phyloP scores from a whole-genome alignment of 2,888 invertebrate species.

The Eilema sororculum region DNA sequence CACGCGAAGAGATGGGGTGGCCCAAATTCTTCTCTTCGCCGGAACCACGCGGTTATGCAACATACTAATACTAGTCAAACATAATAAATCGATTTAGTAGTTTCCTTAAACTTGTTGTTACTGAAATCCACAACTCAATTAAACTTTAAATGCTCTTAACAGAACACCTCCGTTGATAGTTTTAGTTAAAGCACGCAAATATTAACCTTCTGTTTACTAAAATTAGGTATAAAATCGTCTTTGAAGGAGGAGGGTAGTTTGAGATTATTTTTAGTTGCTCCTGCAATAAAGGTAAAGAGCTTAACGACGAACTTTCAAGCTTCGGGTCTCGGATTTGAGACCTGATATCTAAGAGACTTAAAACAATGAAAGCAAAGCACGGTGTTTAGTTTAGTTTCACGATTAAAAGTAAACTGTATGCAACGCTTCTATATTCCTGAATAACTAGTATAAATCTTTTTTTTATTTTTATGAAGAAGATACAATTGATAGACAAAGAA shows the following conservation, averaged over 20 bases:
- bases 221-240: constrained; percentile 17
- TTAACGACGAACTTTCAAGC: constrained; percentile 40
- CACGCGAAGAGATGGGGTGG: too few species aligned
- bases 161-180: constrained; percentile 66
- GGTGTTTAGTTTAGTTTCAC: constrained; percentile 6
- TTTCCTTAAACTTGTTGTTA: constrained; percentile 62
- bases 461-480: too few species aligned
- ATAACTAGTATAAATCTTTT: not conserved
- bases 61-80: constrained; percentile 30
- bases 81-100: constrained; percentile 65
- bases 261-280: constrained; percentile 38
- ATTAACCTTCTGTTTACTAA: rapidly evolving
- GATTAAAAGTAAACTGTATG: not conserved
- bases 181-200: constrained; percentile 31
- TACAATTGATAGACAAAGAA: too few species aligned
- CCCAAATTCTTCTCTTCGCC: too few species aligned
- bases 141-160: constrained; percentile 77
- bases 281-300: constrained; percentile 40
- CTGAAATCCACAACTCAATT: constrained; percentile 80
- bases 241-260: constrained; percentile 9
- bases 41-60: too few species aligned
- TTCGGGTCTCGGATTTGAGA: constrained; percentile 29
- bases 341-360: constrained; percentile 23
- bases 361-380: constrained; percentile 13
- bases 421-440: not conserved